Percentiles rank a stretch among this genome's conserved stretches.
Conservation (phyloP, 92 coral and sea anemone species). For the Bergia sp. region DNA sequence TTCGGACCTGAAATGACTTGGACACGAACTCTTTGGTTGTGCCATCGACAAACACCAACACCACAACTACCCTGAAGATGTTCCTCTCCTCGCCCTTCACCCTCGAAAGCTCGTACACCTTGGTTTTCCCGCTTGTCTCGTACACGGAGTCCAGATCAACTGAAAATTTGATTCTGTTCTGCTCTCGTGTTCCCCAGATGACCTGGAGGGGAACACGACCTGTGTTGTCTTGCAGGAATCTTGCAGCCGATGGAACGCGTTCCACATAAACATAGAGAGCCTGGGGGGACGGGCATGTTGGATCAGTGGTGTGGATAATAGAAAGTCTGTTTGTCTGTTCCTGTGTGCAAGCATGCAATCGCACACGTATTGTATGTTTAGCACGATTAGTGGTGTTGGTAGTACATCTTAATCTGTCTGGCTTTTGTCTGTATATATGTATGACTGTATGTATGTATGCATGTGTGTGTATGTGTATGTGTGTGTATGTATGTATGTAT, state of each 20-base stretch:
- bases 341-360: no score
- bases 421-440: background rate
- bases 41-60: constrained; percentile 75
- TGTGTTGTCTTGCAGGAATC: constrained; percentile 83
- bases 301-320: no score
- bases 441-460: background rate
- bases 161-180: constrained; percentile 62
- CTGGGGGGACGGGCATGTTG: constrained; percentile 44
- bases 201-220: constrained; percentile 86
- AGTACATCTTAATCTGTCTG: no score
- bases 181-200: constrained; percentile 67
- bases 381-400: no score
- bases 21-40: constrained; percentile 69
- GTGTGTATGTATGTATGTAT: no score
- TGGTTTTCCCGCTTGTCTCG: constrained; percentile 69
- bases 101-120: constrained; percentile 95
- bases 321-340: no score
- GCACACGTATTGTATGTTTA: no score
- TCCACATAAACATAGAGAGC: constrained; percentile 85
- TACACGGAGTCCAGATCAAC: constrained; percentile 90
- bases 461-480: no score
- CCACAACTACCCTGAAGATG: constrained; percentile 80
- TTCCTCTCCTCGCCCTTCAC: constrained; percentile 98
- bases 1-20: constrained; percentile 88
- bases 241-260: constrained; percentile 92